Percentiles rank a stretch among this genome's conserved stretches.
Conservation (phyloP, 2,113 vertebrate genomes). For the Ailuropoda melanoleuca region DNA sequence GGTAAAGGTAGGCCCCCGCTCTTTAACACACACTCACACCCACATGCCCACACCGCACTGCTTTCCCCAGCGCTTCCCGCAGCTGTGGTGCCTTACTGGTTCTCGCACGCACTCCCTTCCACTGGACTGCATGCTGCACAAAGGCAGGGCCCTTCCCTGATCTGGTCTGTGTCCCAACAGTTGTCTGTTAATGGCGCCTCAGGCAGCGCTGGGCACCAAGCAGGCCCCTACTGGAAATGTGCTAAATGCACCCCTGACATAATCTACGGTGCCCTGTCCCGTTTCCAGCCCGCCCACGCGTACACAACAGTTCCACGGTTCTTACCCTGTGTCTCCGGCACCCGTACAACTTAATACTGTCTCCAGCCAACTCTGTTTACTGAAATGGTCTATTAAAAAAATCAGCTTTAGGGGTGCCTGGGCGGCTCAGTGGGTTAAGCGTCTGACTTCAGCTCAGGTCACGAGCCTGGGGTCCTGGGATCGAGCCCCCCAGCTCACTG, state of each 20-base stretch:
- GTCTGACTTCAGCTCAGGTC: neutral
- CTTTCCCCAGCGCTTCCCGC: too few species aligned
- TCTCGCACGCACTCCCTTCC: neutral
- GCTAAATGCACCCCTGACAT: neutral
- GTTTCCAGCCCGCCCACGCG: neutral
- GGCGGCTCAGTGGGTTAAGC: neutral
- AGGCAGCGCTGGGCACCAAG: neutral
- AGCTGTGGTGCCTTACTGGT: too few species aligned
- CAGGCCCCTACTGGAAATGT: neutral
- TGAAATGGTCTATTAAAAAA: neutral
- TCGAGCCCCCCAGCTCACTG: fast-evolving
- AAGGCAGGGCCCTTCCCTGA: neutral
- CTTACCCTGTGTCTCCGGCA: neutral
- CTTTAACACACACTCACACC: neutral
- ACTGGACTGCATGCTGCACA: fast-evolving
- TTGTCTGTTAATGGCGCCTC: neutral
- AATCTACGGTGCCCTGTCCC: fast-evolving
- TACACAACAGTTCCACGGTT: fast-evolving
- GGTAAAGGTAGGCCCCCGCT: neutral
- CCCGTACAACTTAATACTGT: fast-evolving
- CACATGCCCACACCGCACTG: neutral
- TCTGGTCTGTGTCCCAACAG: too few species aligned
- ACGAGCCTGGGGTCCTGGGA: neutral
- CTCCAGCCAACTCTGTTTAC: neutral
- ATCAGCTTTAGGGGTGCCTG: neutral